phyloP scores from a whole-genome alignment of 2,888 invertebrate genomes.

The Zaprionus lineosus region DNA sequence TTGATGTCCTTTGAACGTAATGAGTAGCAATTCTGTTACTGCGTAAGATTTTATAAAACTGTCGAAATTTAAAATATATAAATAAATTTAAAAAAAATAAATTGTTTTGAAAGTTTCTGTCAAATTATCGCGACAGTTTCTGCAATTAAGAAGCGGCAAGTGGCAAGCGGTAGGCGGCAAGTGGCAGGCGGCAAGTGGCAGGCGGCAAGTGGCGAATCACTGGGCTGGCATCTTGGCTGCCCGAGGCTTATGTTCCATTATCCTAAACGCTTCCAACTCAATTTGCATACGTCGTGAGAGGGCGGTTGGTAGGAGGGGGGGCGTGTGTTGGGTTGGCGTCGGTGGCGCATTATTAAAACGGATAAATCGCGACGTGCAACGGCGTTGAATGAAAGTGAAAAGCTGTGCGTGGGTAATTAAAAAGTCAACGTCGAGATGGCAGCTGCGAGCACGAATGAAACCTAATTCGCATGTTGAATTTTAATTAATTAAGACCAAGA shows the following conservation, averaged over 20 bases:
- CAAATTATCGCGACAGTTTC: constrained; percentile 39
- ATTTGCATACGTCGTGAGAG: constrained; percentile 49
- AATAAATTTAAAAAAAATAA: too few relatives aligned
- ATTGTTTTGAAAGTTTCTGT: constrained; percentile 14
- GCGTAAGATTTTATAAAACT: too few relatives aligned
- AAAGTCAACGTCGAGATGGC: constrained; percentile 39
- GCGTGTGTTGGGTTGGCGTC: background rate
- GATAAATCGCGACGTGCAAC: constrained; percentile 78
- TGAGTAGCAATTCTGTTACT: too few relatives aligned
- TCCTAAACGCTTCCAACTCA: constrained; percentile 61
- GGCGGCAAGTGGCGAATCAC: too few relatives aligned
- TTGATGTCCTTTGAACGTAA: too few relatives aligned
- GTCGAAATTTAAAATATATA: too few relatives aligned
- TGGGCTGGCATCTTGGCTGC: constrained; percentile 31
- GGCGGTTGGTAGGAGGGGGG: constrained; percentile 7
- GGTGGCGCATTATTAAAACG: constrained; percentile 67
- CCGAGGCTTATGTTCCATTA: constrained; percentile 51
- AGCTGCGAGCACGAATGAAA: constrained; percentile 38
- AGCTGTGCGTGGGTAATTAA: constrained; percentile 79
- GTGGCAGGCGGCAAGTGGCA: too few relatives aligned
- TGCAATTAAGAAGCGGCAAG: constrained; percentile 42
- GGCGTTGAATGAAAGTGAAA: constrained; percentile 72
- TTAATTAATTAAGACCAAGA: constrained; percentile 71
- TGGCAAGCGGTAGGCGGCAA: too few relatives aligned
- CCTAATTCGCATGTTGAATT: constrained; percentile 78